These are phyloP conservation scores for Hofmannophila pseudospretella DNA, from an alignment of 2,888 invertebrate species.

Conservation along the genomic window DNA sequence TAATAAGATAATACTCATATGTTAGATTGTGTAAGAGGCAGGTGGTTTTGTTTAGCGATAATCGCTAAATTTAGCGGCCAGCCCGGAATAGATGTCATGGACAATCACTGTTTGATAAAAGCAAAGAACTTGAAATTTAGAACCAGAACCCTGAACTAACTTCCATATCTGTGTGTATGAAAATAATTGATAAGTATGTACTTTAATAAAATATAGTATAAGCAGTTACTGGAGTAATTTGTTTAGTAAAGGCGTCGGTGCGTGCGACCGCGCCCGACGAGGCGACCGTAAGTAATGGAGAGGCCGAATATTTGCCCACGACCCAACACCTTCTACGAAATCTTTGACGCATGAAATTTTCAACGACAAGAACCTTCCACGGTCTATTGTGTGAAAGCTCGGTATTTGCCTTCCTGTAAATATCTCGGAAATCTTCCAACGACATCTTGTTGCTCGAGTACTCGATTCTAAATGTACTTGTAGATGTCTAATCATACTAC, in stretches of 20 bases:
- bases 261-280: constrained; percentile 25
- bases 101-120: too few relatives aligned
- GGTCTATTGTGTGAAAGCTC: constrained; percentile 16
- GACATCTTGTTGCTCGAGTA: background rate
- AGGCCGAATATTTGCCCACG: constrained; percentile 48
- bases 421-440: background rate
- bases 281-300: constrained; percentile 52
- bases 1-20: too few relatives aligned
- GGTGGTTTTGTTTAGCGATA: too few relatives aligned
- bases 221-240: constrained; percentile 22
- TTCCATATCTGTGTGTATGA: too few relatives aligned
- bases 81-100: too few relatives aligned
- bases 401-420: constrained; percentile 8
- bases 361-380: constrained; percentile 29
- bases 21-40: too few relatives aligned
- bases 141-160: too few relatives aligned
- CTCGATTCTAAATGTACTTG: too few relatives aligned
- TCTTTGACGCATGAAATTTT: constrained; percentile 52
- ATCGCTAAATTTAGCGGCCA: too few relatives aligned
- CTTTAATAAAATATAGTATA: background rate
- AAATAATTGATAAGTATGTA: too few relatives aligned
- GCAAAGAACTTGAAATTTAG: too few relatives aligned
- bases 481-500: too few relatives aligned
- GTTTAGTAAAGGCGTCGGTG: constrained; percentile 34
- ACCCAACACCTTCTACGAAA: constrained; percentile 31